These are phyloP conservation scores for Ptilorrhoa leucosticta DNA, from an alignment of 2,113 vertebrate genomes.

Conservation along the genomic window DNA sequence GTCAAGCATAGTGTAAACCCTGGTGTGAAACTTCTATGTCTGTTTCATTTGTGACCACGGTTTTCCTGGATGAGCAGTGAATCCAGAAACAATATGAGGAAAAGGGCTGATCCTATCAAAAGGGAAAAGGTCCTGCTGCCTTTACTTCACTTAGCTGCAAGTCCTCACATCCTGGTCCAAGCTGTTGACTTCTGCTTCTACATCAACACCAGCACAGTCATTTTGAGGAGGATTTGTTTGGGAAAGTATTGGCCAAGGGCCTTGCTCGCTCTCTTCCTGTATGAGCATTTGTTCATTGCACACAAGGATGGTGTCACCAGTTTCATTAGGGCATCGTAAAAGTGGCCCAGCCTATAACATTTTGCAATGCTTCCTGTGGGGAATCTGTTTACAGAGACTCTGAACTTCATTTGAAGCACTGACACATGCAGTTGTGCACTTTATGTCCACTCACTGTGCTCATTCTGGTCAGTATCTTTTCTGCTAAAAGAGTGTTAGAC, in stretches of 20 bases:
- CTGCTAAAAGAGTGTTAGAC: neutral
- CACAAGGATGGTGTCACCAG: neutral
- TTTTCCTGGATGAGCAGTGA: neutral
- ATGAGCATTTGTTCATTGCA: neutral
- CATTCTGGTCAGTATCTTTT: neutral
- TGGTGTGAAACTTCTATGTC: neutral
- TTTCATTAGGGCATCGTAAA: neutral
- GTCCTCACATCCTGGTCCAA: neutral
- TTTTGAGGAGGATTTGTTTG: neutral
- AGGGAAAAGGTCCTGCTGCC: neutral
- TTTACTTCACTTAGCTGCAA: neutral
- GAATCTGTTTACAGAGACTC: neutral
- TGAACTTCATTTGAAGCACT: neutral
- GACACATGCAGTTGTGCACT: neutral
- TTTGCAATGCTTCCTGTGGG: neutral
- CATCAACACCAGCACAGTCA: neutral
- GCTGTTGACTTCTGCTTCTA: neutral
- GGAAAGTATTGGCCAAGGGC: neutral
- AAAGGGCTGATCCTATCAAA: neutral
- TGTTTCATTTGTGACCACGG: neutral
- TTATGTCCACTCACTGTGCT: neutral
- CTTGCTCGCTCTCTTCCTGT: neutral
- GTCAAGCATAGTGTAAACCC: rapidly evolving
- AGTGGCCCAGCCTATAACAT: neutral
- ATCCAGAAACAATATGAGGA: neutral